phyloP scores from a whole-genome alignment of 2,113 vertebrate genomes.

The Proterorhinus semilunaris region DNA sequence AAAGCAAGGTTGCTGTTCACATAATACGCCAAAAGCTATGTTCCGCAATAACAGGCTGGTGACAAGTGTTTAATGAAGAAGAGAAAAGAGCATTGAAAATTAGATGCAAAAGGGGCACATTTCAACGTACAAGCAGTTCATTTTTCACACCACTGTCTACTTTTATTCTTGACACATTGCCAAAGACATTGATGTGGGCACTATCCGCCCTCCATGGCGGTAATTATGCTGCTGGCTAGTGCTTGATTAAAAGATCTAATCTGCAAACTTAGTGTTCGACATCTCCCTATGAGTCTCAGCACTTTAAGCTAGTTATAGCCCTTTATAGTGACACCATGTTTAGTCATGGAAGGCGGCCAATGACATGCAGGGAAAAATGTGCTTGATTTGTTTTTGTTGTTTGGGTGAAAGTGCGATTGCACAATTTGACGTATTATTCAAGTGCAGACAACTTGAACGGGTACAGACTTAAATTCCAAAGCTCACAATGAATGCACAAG shows the following conservation, averaged over 20 bases:
- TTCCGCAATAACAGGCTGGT: conserved; percentile 32
- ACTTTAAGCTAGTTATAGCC: conserved; percentile 41
- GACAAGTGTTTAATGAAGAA: conserved; percentile 40
- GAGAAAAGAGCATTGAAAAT: conserved; percentile 50
- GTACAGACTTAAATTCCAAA: conserved; percentile 34
- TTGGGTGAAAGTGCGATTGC: conserved; percentile 61
- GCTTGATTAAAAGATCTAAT: conserved; percentile 72
- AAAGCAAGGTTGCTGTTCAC: conserved; percentile 27
- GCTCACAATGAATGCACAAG: conserved; percentile 20
- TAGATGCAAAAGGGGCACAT: conserved; percentile 43
- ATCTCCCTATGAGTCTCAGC: conserved; percentile 54
- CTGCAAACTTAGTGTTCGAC: conserved; percentile 60
- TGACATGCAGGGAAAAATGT: conserved; percentile 43
- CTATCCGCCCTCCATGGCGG: conserved; percentile 56
- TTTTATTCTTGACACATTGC: conserved; percentile 55
- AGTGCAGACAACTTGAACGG: conserved; percentile 24
- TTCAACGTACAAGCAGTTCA: conserved; percentile 49
- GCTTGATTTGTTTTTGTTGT: conserved; percentile 53
- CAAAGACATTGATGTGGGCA: conserved; percentile 63
- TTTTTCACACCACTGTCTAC: conserved; percentile 65
- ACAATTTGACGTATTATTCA: conserved; percentile 58
- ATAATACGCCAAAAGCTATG: conserved; percentile 15
- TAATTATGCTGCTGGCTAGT: conserved; percentile 62
- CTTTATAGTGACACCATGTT: conserved; percentile 7
- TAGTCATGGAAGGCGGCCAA: conserved; percentile 35